Evolutionary conservation across 2,888 invertebrate species (phyloP), one percentile per base, ranked within the genome.

Genomic region (Unio delphinus): DNA sequence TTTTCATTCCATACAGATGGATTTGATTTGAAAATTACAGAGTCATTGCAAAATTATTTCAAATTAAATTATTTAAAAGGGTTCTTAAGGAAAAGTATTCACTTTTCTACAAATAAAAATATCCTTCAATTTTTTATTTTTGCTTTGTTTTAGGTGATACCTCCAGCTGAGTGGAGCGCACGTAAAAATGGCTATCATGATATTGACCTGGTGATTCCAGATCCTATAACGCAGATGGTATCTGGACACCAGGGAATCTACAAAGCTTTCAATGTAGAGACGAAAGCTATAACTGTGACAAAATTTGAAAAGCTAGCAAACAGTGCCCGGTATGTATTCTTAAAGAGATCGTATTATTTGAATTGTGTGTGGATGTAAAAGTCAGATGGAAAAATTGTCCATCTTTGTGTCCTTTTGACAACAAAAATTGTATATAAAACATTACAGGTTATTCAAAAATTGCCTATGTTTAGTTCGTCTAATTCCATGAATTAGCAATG

Each of bases 211-310:
- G 94, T 93, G 0, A 98, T 99, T 82, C 97, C 97, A 0, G 95
- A 97, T 3, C 99, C 99, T 0, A 99, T 99, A 80, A 95, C 95
- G 85, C 98, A 99, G 90, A 94, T 94, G 63, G 98, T 99, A 0
- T 95, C 95, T 64, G 99, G 99, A 26, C 96, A 96, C 87, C 96
- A 96, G 91, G 99, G 99, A 61, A 92, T 97, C 70, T 99, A 96
- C 90, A 96, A 97, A 88, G 98, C 98, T 91, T 95, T 96, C 76
- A 99, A 99, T 90, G 96, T 98, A 73, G 97, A 98, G 90, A 96
- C 97, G 89, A 97, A 96, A 88, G 91, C 95, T 0, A 95, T 98
- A 93, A 94, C 94, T 0, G 95, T 98, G 0, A 94, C 94, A 79
- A 97, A 99, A 80, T 99, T 96, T 88, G 93, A 94, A 68, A 94